Evolutionary conservation across 92 coral and sea anemone species (phyloP).

Genomic region (Phenganax marumi): DNA sequence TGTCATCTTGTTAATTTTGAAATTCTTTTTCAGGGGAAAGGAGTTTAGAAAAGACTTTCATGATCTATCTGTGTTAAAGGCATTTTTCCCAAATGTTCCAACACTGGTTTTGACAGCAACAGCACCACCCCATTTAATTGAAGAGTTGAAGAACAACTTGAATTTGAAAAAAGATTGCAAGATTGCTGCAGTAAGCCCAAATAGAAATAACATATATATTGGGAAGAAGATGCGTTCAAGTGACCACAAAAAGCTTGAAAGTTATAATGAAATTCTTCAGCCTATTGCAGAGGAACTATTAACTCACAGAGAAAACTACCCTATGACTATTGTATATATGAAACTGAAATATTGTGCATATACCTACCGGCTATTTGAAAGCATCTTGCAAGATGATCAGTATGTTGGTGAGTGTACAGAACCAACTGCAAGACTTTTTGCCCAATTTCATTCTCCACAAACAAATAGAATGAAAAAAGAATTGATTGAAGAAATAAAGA

Average conservation of each 20-base stretch:
- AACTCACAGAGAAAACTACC: slow-evolving; percentile 62
- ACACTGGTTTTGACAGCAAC: slow-evolving; percentile 59
- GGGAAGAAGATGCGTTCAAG: slow-evolving; percentile 58
- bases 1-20: background rate
- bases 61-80: slow-evolving; percentile 46
- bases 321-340: slow-evolving; percentile 63
- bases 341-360: slow-evolving; percentile 63
- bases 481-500: slow-evolving; percentile 57
- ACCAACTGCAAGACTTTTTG: slow-evolving; percentile 66
- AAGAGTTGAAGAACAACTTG: slow-evolving; percentile 42
- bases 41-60: slow-evolving; percentile 55
- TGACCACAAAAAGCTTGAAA: slow-evolving; percentile 56
- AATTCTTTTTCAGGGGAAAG: slow-evolving; percentile 43
- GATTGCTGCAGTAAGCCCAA: slow-evolving; percentile 57
- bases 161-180: slow-evolving; percentile 43
- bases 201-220: slow-evolving; percentile 56
- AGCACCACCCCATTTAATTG: slow-evolving; percentile 55
- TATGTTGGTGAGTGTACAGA: slow-evolving; percentile 61
- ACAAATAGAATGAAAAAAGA: slow-evolving; percentile 63
- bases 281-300: slow-evolving; percentile 66
- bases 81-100: slow-evolving; percentile 53
- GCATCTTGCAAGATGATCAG: slow-evolving; percentile 61
- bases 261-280: slow-evolving; percentile 51
- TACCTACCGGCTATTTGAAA: slow-evolving; percentile 65
- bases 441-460: slow-evolving; percentile 67